Conservation (phyloP, 2,113 vertebrate genomes). For the Cromileptes altivelis region DNA sequence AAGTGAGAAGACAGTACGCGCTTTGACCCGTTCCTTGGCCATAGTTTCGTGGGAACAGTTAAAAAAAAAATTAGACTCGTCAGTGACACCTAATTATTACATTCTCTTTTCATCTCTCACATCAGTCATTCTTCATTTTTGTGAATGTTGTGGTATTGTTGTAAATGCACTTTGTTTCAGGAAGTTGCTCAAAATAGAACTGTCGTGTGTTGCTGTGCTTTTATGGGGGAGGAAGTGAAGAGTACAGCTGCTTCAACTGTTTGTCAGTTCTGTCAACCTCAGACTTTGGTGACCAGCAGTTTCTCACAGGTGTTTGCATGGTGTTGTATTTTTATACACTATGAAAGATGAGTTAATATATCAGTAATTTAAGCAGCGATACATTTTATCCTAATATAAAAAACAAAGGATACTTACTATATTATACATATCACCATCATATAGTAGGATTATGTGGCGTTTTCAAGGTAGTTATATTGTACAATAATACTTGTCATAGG, state of each 20-base stretch:
- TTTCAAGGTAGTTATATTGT: background rate
- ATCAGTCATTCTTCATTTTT: constrained; percentile 12
- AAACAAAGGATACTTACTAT: background rate
- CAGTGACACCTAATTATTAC: constrained; percentile 1
- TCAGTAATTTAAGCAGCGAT: background rate
- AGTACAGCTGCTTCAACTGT: constrained; percentile 41
- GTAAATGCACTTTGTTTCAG: constrained; percentile 48
- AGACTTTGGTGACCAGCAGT: constrained; percentile 17
- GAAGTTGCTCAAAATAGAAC: constrained; percentile 71
- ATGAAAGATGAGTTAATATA: background rate
- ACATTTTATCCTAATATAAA: background rate
- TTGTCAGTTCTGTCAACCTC: constrained; percentile 44
- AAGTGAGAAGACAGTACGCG: constrained; percentile 3
- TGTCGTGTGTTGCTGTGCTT: constrained; percentile 51
- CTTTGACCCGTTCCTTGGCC: background rate
- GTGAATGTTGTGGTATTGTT: constrained; percentile 22
- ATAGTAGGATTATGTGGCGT: background rate
- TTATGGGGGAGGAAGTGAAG: constrained; percentile 63
- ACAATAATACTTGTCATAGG: background rate
- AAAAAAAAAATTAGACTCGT: constrained; percentile 5
- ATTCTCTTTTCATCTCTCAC: constrained; percentile 16
- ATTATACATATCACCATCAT: background rate
- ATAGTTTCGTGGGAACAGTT: constrained; percentile 1
- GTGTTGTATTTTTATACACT: constrained; percentile 35
- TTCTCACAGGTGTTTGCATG: constrained; percentile 15